Evolutionary conservation across 2,888 invertebrate genomes (phyloP), one percentile per base, ranked within the genome.

Genomic region (Lasioglossum oenotherae): DNA sequence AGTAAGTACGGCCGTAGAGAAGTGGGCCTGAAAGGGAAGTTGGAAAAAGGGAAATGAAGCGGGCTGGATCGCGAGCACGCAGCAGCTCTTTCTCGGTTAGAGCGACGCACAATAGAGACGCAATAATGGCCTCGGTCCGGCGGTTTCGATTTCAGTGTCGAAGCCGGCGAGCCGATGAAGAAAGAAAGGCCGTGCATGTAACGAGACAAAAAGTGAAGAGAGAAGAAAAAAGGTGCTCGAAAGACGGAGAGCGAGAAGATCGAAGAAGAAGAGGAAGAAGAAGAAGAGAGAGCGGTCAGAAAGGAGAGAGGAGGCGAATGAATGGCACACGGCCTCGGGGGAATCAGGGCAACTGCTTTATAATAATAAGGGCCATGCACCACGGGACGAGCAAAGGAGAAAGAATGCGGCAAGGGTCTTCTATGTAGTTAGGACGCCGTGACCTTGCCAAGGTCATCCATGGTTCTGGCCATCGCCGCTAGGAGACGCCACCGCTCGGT

Each of bases 361-460:
- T 93, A 93, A 91, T 92, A 93, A 92, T 90, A 93, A 93, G 92
- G 93, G 92, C 90, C 88, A 87, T 78, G 87, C 81, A 85, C 84
- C 69, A 74, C 82, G 84, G 5, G 82, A 85, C 84, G 87, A 81
- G 78, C 38, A 82, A 85, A 82, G 81, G 38, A 27, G 79, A 57
- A 81, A 67, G 82, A 85, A 84, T n/a, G 87, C 82, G 87, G 87
- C 87, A 90, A 92, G 90, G 92, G 91, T 82, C 85, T 80, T 82
- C 85, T 80, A 85, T 91, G 90, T 91, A 91, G 93, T 94, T 93
- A 89, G 93, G 92, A 92, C 90, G 91, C 83, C 76, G 88, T 94
- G 94, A 95, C 95, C 95, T 95, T 95, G 95, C 85, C 94, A 95
- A 95, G 95, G 95, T 94, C 93, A 94, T 87, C 81, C 74, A 35